Percentiles rank a stretch among this genome's conserved stretches.
These are phyloP conservation scores for Eulithis prunata DNA, from an alignment of 2,888 invertebrate species.

Conservation along the genomic window DNA sequence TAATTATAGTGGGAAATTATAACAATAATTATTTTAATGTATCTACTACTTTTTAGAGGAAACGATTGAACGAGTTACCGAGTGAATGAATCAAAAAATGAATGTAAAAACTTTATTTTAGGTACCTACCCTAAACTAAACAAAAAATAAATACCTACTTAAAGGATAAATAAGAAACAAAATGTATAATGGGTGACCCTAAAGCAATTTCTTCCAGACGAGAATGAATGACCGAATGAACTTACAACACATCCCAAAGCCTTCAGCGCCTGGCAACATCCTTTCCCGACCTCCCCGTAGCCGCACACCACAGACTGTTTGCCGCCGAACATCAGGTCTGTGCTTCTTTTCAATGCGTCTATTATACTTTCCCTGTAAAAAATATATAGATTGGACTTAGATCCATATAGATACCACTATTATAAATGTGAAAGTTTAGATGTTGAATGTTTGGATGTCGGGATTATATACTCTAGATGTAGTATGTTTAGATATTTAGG, in stretches of 20 bases:
- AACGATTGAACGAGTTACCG: not conserved
- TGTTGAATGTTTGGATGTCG: no score
- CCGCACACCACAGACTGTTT: slow-evolving; percentile 98
- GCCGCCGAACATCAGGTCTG: slow-evolving; percentile 98
- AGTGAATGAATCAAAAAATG: not conserved
- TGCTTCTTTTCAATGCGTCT: slow-evolving; percentile 92
- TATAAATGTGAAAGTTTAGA: no score
- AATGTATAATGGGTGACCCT: not conserved
- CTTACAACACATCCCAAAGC: slow-evolving; percentile 97
- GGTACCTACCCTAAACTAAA: no score
- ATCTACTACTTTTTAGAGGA: no score
- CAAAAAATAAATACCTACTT: no score
- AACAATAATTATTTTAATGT: no score
- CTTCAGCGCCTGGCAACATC: slow-evolving; percentile 97
- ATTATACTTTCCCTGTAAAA: slow-evolving; percentile 77
- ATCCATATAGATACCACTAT: no score
- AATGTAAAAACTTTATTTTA: not conserved
- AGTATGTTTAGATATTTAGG: no score
- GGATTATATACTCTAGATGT: no score
- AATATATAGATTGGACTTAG: not conserved
- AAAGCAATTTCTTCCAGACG: no score
- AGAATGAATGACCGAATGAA: not conserved
- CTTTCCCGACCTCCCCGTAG: slow-evolving; percentile 98
- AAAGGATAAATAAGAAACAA: no score
- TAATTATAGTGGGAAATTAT: no score